phyloP scores from a whole-genome alignment of 2,113 vertebrate species.

The Aldabrachelys gigantea region DNA sequence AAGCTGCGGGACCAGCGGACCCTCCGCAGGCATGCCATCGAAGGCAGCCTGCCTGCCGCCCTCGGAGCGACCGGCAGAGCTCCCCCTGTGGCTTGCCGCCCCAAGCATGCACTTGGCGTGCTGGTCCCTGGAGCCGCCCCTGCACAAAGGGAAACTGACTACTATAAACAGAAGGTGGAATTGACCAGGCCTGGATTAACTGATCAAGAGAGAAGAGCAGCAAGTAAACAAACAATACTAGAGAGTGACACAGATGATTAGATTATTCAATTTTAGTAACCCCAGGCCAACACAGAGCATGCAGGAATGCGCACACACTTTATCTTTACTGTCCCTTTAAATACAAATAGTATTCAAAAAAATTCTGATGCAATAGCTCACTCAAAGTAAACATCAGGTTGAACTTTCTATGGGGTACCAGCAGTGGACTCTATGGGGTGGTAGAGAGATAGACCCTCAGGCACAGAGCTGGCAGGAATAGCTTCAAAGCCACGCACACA shows the following conservation, averaged over 20 bases:
- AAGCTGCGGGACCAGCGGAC: too few species aligned
- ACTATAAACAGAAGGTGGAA: not conserved
- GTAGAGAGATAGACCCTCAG: not conserved
- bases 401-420: not conserved
- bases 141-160: not conserved
- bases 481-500: not conserved
- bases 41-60: too few species aligned
- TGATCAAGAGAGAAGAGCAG: not conserved
- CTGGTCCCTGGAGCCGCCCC: too few species aligned
- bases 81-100: too few species aligned
- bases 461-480: not conserved
- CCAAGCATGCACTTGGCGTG: too few species aligned
- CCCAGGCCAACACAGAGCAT: not conserved
- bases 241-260: not conserved
- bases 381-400: not conserved
- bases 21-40: too few species aligned
- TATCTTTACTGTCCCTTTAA: not conserved
- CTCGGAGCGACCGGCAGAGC: too few species aligned
- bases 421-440: not conserved
- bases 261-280: not conserved
- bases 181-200: not conserved
- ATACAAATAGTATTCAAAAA: not conserved
- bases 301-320: not conserved
- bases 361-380: not conserved
- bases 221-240: not conserved